phyloP scores from a whole-genome alignment of 2,888 invertebrate genomes.

The Spicauda simplicius region DNA sequence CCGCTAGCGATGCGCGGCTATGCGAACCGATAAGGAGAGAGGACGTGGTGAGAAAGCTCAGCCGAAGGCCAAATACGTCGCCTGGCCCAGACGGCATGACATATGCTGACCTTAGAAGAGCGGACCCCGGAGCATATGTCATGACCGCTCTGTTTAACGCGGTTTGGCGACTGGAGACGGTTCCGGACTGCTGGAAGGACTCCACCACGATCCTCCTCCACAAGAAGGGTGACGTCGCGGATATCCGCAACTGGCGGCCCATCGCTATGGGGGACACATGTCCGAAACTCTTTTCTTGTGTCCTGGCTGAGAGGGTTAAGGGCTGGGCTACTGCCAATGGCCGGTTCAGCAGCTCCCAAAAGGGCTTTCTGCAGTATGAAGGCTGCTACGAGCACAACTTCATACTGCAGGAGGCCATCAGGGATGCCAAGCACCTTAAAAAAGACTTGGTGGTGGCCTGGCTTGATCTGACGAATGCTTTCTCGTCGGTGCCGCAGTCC shows the following conservation, averaged over 20 bases:
- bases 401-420: conserved; percentile 6
- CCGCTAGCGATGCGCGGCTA: not conserved
- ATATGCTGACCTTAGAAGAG: not conserved
- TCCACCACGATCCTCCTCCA: not conserved
- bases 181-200: not conserved
- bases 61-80: not conserved
- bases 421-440: no score
- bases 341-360: not conserved
- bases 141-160: not conserved
- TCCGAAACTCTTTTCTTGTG: not conserved
- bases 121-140: not conserved
- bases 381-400: not conserved
- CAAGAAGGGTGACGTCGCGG: not conserved
- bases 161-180: no score
- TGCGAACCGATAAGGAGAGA: not conserved
- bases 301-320: not conserved
- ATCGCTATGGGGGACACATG: not conserved
- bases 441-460: not conserved
- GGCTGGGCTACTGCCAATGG: not conserved
- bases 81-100: not conserved
- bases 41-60: not conserved
- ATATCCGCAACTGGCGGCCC: not conserved
- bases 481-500: not conserved
- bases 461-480: not conserved
- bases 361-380: conserved; percentile 8